These are phyloP conservation scores for Syritta pipiens DNA, from an alignment of 2,888 invertebrate genomes.

Conservation along the genomic window DNA sequence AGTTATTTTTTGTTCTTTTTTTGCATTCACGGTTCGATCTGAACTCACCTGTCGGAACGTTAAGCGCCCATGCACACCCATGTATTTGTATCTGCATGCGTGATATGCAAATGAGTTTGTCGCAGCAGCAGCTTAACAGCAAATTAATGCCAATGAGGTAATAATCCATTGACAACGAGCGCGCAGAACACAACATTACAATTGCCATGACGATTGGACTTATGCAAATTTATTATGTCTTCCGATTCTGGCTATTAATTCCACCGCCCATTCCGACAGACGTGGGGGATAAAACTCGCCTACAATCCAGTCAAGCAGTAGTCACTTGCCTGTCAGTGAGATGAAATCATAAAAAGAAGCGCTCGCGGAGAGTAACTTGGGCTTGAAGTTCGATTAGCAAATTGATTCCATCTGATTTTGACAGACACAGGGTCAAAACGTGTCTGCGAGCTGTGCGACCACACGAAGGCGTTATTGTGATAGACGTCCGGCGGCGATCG, in stretches of 20 bases:
- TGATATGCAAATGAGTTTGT: slow-evolving; percentile 31
- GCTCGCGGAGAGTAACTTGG: too few species aligned
- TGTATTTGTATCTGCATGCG: neutral
- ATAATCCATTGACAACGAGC: slow-evolving; percentile 29
- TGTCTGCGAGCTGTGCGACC: neutral
- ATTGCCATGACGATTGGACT: slow-evolving; percentile 20
- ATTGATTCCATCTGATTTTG: slow-evolving; percentile 9
- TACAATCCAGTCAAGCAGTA: too few species aligned
- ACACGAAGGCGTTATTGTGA: slow-evolving; percentile 13
- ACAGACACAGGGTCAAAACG: slow-evolving; percentile 18
- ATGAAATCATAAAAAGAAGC: too few species aligned
- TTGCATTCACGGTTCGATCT: slow-evolving; percentile 1
- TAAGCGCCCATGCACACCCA: slow-evolving; percentile 5
- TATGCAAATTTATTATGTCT: slow-evolving; percentile 31
- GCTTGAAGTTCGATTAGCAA: too few species aligned
- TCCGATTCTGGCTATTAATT: slow-evolving; percentile 12
- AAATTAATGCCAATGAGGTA: slow-evolving; percentile 33
- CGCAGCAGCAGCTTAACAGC: neutral
- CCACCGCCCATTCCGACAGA: too few species aligned
- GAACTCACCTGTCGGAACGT: slow-evolving; percentile 27
- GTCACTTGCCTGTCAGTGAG: slow-evolving; percentile 23
- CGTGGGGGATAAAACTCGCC: too few species aligned
- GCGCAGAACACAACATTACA: slow-evolving; percentile 2
- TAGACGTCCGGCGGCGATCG: neutral
- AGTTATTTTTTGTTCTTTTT: neutral